phyloP scores from a whole-genome alignment of 2,888 invertebrate species.

The Phyllotreta striolata region DNA sequence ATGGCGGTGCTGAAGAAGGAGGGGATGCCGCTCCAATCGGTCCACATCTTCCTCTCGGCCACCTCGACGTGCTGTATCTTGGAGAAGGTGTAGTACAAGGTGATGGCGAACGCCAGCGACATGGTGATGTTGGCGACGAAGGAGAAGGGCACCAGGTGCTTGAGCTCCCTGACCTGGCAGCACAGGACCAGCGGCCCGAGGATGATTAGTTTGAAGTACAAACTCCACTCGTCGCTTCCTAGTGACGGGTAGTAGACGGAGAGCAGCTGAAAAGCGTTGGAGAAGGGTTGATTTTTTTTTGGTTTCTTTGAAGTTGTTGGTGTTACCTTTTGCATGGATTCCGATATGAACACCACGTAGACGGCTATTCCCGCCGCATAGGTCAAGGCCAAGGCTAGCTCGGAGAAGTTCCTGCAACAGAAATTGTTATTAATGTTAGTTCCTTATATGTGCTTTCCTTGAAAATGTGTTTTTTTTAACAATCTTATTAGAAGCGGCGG shows the following conservation, averaged over 20 bases:
- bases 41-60: slow-evolving; percentile 62
- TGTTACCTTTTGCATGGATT: slow-evolving; percentile 71
- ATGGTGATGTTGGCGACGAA: slow-evolving; percentile 86
- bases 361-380: slow-evolving; percentile 78
- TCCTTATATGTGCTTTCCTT: background rate
- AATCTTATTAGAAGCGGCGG: no score
- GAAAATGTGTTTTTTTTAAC: background rate
- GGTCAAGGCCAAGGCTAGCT: slow-evolving; percentile 73
- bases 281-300: background rate
- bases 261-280: slow-evolving; percentile 63
- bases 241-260: slow-evolving; percentile 68
- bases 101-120: slow-evolving; percentile 76
- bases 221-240: slow-evolving; percentile 55
- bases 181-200: slow-evolving; percentile 76
- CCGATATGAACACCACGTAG: slow-evolving; percentile 80
- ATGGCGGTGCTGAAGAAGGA: slow-evolving; percentile 94
- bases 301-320: background rate
- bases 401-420: slow-evolving; percentile 70
- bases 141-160: slow-evolving; percentile 89
- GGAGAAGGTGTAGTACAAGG: slow-evolving; percentile 82
- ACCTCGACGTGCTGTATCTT: slow-evolving; percentile 57
- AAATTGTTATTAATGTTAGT: background rate
- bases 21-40: slow-evolving; percentile 62
- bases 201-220: slow-evolving; percentile 73
- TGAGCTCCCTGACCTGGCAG: slow-evolving; percentile 79